phyloP scores from a whole-genome alignment of 1,140 invertebrate species.

The Olivierus martensii region DNA sequence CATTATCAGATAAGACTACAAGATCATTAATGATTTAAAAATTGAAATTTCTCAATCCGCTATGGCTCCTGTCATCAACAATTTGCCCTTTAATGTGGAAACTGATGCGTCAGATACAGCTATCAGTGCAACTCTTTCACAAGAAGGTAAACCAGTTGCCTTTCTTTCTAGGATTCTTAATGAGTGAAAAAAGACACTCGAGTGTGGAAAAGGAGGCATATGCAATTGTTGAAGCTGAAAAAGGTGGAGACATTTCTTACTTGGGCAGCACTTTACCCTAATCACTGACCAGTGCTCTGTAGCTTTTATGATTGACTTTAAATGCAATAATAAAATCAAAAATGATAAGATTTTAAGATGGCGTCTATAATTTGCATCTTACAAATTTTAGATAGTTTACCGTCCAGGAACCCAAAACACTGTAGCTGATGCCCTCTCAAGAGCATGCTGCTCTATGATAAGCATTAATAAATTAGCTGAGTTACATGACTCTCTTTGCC shows the following conservation, averaged over 20 bases:
- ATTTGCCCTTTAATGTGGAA: background rate
- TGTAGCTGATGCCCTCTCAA: background rate
- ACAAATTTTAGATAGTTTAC: slow-evolving; percentile 6
- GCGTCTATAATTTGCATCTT: background rate
- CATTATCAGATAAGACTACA: slow-evolving; percentile 14
- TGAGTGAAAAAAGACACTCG: slow-evolving; percentile 7
- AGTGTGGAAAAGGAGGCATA: slow-evolving; percentile 18
- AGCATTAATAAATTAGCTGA: no score
- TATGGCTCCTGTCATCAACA: background rate
- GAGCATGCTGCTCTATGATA: background rate
- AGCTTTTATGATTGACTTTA: slow-evolving; percentile 19
- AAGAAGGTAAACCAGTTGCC: slow-evolving; percentile 8
- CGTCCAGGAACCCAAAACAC: background rate
- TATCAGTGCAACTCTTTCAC: slow-evolving; percentile 16
- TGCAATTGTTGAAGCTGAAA: slow-evolving; percentile 15
- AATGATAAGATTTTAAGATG: slow-evolving; percentile 20
- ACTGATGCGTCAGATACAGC: slow-evolving; percentile 15
- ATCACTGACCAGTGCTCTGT: slow-evolving; percentile 22
- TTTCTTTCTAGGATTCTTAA: slow-evolving; percentile 16
- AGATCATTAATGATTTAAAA: slow-evolving; percentile 10
- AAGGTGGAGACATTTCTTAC: slow-evolving; percentile 18
- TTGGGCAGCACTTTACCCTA: slow-evolving; percentile 18
- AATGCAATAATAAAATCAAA: slow-evolving; percentile 20
- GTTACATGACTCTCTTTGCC: slow-evolving; percentile 18
- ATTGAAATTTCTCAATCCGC: slow-evolving; percentile 12